Conservation (phyloP, 2,888 invertebrate genomes). For the Erannis defoliaria region DNA sequence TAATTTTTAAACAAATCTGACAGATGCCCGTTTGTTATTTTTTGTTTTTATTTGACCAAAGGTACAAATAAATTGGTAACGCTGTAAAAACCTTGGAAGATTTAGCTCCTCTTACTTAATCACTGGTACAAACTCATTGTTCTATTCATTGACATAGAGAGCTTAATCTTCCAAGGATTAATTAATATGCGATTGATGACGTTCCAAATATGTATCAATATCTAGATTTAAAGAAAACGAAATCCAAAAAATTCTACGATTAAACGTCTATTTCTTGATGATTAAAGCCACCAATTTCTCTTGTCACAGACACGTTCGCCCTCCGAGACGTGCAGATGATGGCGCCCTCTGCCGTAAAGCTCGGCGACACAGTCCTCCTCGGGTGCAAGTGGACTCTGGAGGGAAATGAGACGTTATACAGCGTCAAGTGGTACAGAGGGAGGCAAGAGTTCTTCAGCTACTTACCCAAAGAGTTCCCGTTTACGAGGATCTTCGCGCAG, state of each 20-base stretch:
- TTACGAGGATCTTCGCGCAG: constrained; percentile 90
- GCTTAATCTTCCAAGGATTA: too few relatives aligned
- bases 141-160: too few relatives aligned
- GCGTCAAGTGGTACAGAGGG: constrained; percentile 94
- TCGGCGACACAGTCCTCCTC: constrained; percentile 90
- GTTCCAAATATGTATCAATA: neutral
- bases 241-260: too few relatives aligned
- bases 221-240: too few relatives aligned
- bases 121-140: too few relatives aligned
- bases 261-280: neutral
- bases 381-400: constrained; percentile 91
- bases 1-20: too few relatives aligned
- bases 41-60: too few relatives aligned
- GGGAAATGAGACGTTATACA: constrained; percentile 90
- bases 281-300: neutral
- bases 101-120: too few relatives aligned
- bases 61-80: too few relatives aligned
- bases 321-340: constrained; percentile 89
- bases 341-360: constrained; percentile 90
- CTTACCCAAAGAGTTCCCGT: constrained; percentile 92
- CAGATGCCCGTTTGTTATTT: too few relatives aligned
- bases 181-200: neutral
- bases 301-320: constrained; percentile 85
- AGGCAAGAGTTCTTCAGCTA: constrained; percentile 92
- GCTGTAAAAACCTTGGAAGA: too few relatives aligned